Evolutionary conservation across 2,888 invertebrate genomes (phyloP), one percentile per base, ranked within the genome.

Genomic region (Stictocephala bisonia): DNA sequence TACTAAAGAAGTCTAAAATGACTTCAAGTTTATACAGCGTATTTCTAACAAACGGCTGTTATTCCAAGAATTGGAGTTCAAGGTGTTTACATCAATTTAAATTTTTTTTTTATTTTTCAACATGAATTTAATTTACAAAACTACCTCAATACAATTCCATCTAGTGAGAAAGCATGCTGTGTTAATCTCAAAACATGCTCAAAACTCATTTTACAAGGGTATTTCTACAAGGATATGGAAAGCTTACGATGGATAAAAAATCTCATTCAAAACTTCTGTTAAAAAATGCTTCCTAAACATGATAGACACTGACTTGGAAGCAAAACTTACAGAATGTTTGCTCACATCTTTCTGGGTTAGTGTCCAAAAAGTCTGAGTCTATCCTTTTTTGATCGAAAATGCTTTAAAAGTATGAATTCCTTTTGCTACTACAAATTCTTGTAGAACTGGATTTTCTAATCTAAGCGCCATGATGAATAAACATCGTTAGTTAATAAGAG

Each of bases 61-160:
- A n/a, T n/a, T n/a, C n/a, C n/a, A n/a, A n/a, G n/a, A n/a, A n/a
- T n/a, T n/a, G n/a, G n/a, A n/a, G n/a, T n/a, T n/a, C n/a, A n/a
- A n/a, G n/a, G n/a, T n/a, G n/a, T n/a, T n/a, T n/a, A n/a, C n/a
- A n/a, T n/a, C n/a, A n/a, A n/a, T n/a, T n/a, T n/a, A n/a, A n/a
- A n/a, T n/a, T n/a, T n/a, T n/a, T n/a, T n/a, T n/a, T n/a, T n/a
- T n/a, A n/a, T n/a, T n/a, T n/a, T n/a, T n/a, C n/a, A n/a, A n/a
- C n/a, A n/a, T n/a, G n/a, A n/a, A n/a, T n/a, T n/a, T n/a, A n/a
- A n/a, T n/a, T n/a, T n/a, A 85, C 15, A 73, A 70, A 15, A 22
- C 3, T 18, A 68, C 7, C 7, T 58, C 13, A 31, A 50, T 31
- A 70, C 51, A 26, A 68, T 40, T 69, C 24, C 1, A 24, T 60